phyloP scores from a whole-genome alignment of 2,888 invertebrate genomes.

The Leptinotarsa haldemani region DNA sequence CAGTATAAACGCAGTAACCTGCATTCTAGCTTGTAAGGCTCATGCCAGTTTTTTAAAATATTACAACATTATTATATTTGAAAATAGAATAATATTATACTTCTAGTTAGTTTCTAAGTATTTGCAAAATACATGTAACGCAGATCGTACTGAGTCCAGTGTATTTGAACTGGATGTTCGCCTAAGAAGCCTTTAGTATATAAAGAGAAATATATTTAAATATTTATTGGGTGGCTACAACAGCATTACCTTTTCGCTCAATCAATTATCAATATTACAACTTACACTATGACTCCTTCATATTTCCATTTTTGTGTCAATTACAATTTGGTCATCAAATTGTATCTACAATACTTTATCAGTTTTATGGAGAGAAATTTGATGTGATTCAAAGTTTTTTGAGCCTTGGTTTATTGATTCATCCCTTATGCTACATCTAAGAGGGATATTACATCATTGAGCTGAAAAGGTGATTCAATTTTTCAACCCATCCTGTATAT shows the following conservation, averaged over 20 bases:
- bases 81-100: slow-evolving; percentile 55
- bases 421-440: not conserved
- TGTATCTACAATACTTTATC: too few species aligned
- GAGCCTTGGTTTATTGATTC: not conserved
- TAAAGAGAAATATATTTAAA: slow-evolving; percentile 46
- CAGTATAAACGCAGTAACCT: slow-evolving; percentile 45
- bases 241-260: slow-evolving; percentile 21
- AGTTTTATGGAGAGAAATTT: too few species aligned
- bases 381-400: too few species aligned
- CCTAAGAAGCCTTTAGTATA: slow-evolving; percentile 65
- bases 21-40: slow-evolving; percentile 60
- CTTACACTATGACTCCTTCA: not conserved
- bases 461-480: slow-evolving; percentile 22
- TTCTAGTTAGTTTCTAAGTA: slow-evolving; percentile 61
- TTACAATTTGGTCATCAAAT: too few species aligned
- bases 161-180: slow-evolving; percentile 62
- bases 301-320: too few species aligned
- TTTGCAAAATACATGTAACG: slow-evolving; percentile 60
- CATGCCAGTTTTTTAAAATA: slow-evolving; percentile 61
- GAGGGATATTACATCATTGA: not conserved
- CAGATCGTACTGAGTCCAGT: slow-evolving; percentile 63
- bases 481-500: slow-evolving; percentile 44
- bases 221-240: slow-evolving; percentile 31
- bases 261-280: not conserved
- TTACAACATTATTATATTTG: slow-evolving; percentile 52